Evolutionary conservation across 2,888 invertebrate genomes (phyloP).

Genomic region (Eristalis intricaria): DNA sequence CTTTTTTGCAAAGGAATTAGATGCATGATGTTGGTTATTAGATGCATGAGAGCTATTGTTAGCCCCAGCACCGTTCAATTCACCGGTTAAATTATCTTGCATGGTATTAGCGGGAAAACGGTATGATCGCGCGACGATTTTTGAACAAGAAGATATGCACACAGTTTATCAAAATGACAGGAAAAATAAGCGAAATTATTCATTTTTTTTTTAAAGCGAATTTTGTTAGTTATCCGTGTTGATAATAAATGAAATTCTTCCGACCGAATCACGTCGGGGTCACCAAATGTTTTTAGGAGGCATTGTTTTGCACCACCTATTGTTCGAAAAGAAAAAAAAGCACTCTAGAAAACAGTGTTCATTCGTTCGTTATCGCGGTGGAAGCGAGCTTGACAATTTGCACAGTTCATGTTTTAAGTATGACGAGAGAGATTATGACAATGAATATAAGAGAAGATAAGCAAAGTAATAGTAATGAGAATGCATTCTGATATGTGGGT

Average conservation of each 20-base stretch:
- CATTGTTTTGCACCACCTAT: not conserved
- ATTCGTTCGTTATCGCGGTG: too few species aligned
- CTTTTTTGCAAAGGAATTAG: conserved; percentile 5
- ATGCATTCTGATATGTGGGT: too few species aligned
- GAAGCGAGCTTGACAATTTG: too few species aligned
- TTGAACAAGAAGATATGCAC: not conserved
- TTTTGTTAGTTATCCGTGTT: not conserved
- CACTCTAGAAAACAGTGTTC: not conserved
- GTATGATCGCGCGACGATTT: not conserved
- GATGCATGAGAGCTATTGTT: not conserved
- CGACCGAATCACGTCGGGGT: not conserved
- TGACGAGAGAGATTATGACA: too few species aligned
- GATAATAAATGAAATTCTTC: not conserved
- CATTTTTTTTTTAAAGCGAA: not conserved
- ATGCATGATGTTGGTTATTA: not conserved
- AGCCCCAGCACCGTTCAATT: too few species aligned
- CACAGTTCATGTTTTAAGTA: too few species aligned
- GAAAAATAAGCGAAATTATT: not conserved
- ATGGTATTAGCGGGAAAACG: not conserved
- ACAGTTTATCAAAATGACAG: not conserved
- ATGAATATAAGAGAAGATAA: too few species aligned
- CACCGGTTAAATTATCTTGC: not conserved
- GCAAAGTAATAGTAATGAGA: too few species aligned
- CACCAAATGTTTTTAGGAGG: not conserved
- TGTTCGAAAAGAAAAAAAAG: not conserved